Conservation (phyloP, 2,888 invertebrate genomes). For the Drosophila paramelanica region DNA sequence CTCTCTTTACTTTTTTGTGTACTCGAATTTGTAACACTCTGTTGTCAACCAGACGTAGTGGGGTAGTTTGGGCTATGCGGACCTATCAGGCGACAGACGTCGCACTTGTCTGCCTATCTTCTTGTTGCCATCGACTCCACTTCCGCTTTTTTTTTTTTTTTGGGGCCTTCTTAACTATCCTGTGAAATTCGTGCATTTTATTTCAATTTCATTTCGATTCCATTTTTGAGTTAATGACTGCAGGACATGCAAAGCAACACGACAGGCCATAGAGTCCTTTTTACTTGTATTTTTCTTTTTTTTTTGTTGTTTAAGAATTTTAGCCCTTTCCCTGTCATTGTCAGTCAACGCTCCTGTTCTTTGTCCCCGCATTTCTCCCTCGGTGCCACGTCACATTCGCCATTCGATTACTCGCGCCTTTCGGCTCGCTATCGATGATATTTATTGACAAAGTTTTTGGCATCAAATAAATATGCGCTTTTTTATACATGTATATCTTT, state of each 20-base stretch:
- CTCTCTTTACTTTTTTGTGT: slow-evolving; percentile 32
- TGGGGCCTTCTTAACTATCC: slow-evolving; percentile 30
- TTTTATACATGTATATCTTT: slow-evolving; percentile 23
- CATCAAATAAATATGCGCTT: slow-evolving; percentile 57
- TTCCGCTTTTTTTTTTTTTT: slow-evolving; percentile 7
- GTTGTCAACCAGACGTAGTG: slow-evolving; percentile 57
- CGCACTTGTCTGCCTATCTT: slow-evolving; percentile 33
- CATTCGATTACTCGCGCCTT: slow-evolving; percentile 59
- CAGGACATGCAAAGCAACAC: slow-evolving; percentile 81
- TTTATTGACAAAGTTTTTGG: slow-evolving; percentile 72
- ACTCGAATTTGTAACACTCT: slow-evolving; percentile 69
- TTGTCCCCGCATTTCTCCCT: background rate
- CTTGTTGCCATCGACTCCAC: slow-evolving; percentile 15
- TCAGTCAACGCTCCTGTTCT: slow-evolving; percentile 31
- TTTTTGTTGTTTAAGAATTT: slow-evolving; percentile 5
- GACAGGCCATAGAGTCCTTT: slow-evolving; percentile 16
- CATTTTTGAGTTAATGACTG: slow-evolving; percentile 79
- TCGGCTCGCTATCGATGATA: slow-evolving; percentile 65
- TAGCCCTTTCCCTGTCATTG: slow-evolving; percentile 38
- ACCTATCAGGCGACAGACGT: slow-evolving; percentile 47
- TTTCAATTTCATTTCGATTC: slow-evolving; percentile 81
- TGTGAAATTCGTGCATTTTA: slow-evolving; percentile 72
- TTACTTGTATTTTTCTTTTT: too few species aligned
- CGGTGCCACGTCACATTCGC: slow-evolving; percentile 8
- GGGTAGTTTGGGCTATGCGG: slow-evolving; percentile 18